Percentiles rank a stretch among this genome's conserved stretches.
Evolutionary conservation across 2,888 invertebrate genomes (phyloP).

Genomic region (Protula sp.): DNA sequence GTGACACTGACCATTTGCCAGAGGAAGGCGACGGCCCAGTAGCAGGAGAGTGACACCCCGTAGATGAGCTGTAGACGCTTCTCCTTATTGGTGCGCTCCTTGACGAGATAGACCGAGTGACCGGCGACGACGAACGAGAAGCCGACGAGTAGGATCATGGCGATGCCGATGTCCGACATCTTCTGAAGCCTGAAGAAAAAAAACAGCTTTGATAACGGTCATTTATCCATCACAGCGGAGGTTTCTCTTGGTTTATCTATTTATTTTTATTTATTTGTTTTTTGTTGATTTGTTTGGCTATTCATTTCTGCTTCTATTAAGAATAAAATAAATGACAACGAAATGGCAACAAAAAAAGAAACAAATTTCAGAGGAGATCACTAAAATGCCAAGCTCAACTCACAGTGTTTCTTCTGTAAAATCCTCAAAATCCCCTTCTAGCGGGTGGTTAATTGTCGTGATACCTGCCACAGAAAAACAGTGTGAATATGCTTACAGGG

Average conservation of each 20-base stretch:
- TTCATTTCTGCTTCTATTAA: too few relatives aligned
- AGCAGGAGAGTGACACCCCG: slow-evolving; percentile 62
- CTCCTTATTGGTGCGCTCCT: slow-evolving; percentile 67
- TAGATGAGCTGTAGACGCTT: slow-evolving; percentile 67
- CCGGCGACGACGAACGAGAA: slow-evolving; percentile 72
- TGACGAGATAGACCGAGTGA: slow-evolving; percentile 72
- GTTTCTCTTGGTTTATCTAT: not conserved
- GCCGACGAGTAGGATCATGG: slow-evolving; percentile 52
- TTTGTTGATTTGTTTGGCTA: too few relatives aligned
- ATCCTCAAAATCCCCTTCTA: slow-evolving; percentile 41
- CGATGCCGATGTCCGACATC: slow-evolving; percentile 55
- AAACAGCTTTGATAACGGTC: not conserved
- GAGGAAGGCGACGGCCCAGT: slow-evolving; percentile 68
- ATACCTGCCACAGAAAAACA: slow-evolving; percentile 32
- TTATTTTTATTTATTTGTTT: too few relatives aligned
- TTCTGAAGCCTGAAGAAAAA: slow-evolving; percentile 41
- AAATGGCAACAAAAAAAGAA: too few relatives aligned
- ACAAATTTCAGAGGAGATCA: too few relatives aligned
- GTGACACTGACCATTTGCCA: slow-evolving; percentile 73
- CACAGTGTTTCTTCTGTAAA: slow-evolving; percentile 49
- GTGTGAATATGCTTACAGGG: too few relatives aligned
- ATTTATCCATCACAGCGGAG: not conserved
- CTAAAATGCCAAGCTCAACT: too few relatives aligned
- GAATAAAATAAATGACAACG: too few relatives aligned
- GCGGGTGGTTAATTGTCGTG: slow-evolving; percentile 51